Base-by-base conservation (phyloP, 92 coral and sea anemone species). In the Parazoanthus swiftii region DNA sequence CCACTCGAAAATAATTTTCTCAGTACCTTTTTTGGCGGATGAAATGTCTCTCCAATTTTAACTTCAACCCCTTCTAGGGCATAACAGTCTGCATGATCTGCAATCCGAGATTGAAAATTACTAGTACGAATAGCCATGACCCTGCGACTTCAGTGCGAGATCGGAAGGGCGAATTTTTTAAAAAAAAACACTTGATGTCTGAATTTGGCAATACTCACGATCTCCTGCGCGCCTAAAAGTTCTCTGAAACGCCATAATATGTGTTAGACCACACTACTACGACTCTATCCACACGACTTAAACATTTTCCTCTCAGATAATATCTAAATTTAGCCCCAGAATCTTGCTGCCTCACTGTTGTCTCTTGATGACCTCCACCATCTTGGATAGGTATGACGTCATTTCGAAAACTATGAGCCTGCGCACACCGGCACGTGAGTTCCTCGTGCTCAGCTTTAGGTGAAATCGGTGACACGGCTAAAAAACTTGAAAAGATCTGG, bases 11-110 rank as follows among this genome's bases (percentile, higher is more conserved):
- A 39, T 14, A 39, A 26, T 3, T 26, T 23, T 15, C 65, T 75
- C 46, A 74, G n/a, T 77, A 97, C 99, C 98, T 97, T 97, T 76
- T 86, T 91, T 21, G 99, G 99, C 8, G 99, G 99, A 66, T 89
- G 90, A 85, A 92, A 97, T 14, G 89, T 91, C 81, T 94, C 97
- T 77, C 99, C 99, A 44, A 97, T 92, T 86, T 97, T 97, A 3
- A 97, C 91, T 77, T 97, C 94, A 18, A 97, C 97, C 23, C 99
- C 99, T 81, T 93, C 93, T 10, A 97, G 88, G 25, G 98, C 96
- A 18, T 92, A 89, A 77, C 89, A 86, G 54, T 96, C 98, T 9
- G 97, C 98, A 89, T 95, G 93, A 91, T 95, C 99, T 97, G 77
- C 15, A 84, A 81, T 76, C 42, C 80, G 35, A 86, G 54, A 51